Conservation (phyloP, 1,140 invertebrate genomes). For the Drosophila repleta region DNA sequence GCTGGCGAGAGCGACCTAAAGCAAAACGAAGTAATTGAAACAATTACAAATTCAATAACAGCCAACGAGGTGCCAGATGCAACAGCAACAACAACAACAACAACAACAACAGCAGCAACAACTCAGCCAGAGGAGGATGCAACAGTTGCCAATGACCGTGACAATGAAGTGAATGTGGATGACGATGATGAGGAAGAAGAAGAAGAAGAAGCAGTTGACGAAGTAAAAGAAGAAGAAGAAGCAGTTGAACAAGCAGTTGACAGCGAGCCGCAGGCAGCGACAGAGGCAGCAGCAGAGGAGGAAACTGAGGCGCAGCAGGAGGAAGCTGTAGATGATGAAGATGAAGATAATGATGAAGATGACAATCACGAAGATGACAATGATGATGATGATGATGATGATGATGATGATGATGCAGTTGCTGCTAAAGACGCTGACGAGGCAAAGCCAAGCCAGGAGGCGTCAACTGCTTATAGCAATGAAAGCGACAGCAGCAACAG, state of each 20-base stretch:
- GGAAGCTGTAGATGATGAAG: not conserved
- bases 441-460: conserved; percentile 10
- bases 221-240: not conserved
- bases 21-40: conserved; percentile 71
- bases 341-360: not conserved
- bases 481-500: conserved; percentile 33
- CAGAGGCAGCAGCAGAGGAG: conserved; percentile 1
- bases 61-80: conserved; percentile 38
- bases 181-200: conserved; percentile 49
- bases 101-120: conserved; percentile 14
- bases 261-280: conserved; percentile 8
- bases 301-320: not conserved
- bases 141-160: conserved; percentile 52
- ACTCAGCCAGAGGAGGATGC: not conserved
- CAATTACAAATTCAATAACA: conserved; percentile 61
- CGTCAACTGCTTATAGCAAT: conserved; percentile 41
- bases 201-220: conserved; percentile 11
- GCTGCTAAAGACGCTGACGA: conserved; percentile 18
- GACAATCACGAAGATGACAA: not conserved
- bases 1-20: conserved; percentile 59
- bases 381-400: conserved; percentile 5
- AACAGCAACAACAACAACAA: conserved; percentile 27
- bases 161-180: conserved; percentile 73
- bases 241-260: conserved; percentile 55
- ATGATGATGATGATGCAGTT: conserved; percentile 5